Conservation (phyloP, 2,888 invertebrate genomes). For the Chalcis sispes region DNA sequence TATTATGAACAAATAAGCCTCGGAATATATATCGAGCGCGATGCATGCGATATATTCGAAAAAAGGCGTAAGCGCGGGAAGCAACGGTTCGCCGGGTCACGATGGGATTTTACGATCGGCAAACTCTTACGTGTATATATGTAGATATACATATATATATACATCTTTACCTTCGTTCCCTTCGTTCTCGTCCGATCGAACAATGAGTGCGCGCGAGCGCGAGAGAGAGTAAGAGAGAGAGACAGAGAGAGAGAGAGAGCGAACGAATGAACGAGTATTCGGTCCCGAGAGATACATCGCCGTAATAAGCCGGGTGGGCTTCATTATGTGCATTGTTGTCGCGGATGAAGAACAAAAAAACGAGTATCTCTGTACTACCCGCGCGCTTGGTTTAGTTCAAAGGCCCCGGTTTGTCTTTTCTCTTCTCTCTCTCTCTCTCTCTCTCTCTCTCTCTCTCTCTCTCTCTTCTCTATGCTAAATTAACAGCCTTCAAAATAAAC, state of each 20-base stretch:
- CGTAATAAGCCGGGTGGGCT: constrained; percentile 72
- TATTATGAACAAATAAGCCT: constrained; percentile 63
- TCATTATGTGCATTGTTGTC: constrained; percentile 75
- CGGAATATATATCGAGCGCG: constrained; percentile 24
- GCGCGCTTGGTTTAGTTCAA: constrained; percentile 47
- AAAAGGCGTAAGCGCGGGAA: too few relatives aligned
- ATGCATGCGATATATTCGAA: constrained; percentile 53
- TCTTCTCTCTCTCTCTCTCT: too few relatives aligned
- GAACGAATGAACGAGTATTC: constrained; percentile 62
- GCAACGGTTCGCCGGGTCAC: constrained; percentile 58
- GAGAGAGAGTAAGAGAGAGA: too few relatives aligned
- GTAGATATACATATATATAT: too few relatives aligned
- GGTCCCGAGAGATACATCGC: constrained; percentile 68
- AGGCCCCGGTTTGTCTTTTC: constrained; percentile 38
- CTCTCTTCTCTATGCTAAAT: constrained; percentile 44
- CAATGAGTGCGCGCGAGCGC: constrained; percentile 65
- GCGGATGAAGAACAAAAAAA: too few relatives aligned
- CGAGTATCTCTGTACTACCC: too few relatives aligned
- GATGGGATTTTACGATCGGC: constrained; percentile 66
- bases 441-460: constrained; percentile 15
- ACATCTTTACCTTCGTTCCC: constrained; percentile 12
- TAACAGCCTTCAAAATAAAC: constrained; percentile 49
- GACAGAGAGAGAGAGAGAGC: too few relatives aligned
- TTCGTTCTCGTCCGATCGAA: constrained; percentile 63
- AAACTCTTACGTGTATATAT: too few relatives aligned